Percentiles rank a stretch among this genome's conserved stretches.
These are phyloP conservation scores for Gorilla gorilla DNA, from an alignment of 2,113 vertebrate genomes.

Conservation along the genomic window DNA sequence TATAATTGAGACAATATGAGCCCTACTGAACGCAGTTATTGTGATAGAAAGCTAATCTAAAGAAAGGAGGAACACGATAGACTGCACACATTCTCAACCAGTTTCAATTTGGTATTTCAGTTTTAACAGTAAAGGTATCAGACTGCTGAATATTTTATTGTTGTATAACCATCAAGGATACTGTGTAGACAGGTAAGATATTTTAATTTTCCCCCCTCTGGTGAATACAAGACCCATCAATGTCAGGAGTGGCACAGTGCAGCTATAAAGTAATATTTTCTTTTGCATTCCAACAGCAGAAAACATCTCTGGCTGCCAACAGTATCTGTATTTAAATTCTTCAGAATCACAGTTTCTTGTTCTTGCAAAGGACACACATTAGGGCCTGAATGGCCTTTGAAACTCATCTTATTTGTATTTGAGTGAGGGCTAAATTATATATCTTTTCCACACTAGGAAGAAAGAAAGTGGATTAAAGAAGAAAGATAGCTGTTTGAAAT, in stretches of 20 bases:
- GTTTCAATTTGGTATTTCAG: not conserved
- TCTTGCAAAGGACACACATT: conserved; percentile 59
- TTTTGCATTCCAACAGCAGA: conserved; percentile 48
- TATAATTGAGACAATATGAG: conserved; percentile 57
- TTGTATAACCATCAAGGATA: conserved; percentile 57
- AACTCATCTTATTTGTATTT: conserved; percentile 58
- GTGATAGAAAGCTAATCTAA: conserved; percentile 60
- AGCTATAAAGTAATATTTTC: conserved; percentile 61
- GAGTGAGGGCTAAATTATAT: conserved; percentile 64
- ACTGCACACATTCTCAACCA: not conserved
- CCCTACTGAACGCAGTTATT: not conserved
- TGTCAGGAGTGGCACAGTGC: not conserved
- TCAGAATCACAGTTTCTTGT: conserved; percentile 48
- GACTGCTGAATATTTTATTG: conserved; percentile 68
- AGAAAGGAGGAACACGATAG: conserved; percentile 41
- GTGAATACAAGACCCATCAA: conserved; percentile 36
- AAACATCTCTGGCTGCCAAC: conserved; percentile 57
- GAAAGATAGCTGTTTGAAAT: conserved; percentile 76
- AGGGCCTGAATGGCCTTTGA: conserved; percentile 56
- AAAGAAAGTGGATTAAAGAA: conserved; percentile 60
- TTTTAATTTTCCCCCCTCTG: conserved; percentile 61
- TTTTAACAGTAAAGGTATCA: conserved; percentile 58
- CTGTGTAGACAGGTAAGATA: conserved; percentile 50
- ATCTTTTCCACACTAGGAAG: conserved; percentile 48
- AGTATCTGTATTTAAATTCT: conserved; percentile 65